Percentiles rank a stretch among this genome's conserved stretches.
phyloP scores from a whole-genome alignment of 2,113 vertebrate genomes.

The Coptodon bakossiorum region DNA sequence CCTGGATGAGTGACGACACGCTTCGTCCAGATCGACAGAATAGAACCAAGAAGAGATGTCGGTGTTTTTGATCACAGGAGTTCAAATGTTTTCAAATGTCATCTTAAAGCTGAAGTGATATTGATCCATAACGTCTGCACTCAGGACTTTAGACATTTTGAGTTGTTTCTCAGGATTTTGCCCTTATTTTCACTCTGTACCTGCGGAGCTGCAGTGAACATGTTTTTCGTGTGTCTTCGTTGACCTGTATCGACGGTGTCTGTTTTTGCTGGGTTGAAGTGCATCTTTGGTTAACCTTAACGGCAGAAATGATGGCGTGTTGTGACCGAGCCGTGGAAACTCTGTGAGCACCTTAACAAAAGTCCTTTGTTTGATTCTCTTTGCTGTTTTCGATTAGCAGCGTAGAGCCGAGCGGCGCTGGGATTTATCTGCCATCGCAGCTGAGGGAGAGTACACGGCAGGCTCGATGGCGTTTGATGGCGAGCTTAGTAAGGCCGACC shows the following conservation, averaged over 20 bases:
- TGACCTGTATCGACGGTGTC: not conserved
- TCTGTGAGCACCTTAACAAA: not conserved
- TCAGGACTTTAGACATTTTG: not conserved
- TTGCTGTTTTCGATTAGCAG: not conserved
- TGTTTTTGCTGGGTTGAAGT: not conserved
- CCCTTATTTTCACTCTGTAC: not conserved
- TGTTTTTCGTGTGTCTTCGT: accelerated
- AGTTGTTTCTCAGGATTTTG: not conserved
- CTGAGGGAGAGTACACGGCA: not conserved
- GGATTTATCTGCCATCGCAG: slow-evolving; percentile 3
- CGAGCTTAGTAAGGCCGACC: slow-evolving; percentile 7
- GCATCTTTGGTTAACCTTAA: not conserved
- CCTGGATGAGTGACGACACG: accelerated
- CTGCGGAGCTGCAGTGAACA: not conserved
- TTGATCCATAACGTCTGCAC: not conserved
- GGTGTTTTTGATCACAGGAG: not conserved
- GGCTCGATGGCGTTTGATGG: slow-evolving; percentile 17
- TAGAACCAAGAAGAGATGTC: not conserved
- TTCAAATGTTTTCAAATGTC: not conserved
- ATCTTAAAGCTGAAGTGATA: accelerated
- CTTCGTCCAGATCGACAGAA: not conserved
- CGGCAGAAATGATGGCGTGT: not conserved
- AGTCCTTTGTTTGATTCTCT: not conserved
- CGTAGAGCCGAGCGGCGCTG: not conserved
- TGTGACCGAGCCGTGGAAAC: not conserved